Conservation (phyloP, 2,113 vertebrate genomes). For the Acrocephalus arundinaceus region DNA sequence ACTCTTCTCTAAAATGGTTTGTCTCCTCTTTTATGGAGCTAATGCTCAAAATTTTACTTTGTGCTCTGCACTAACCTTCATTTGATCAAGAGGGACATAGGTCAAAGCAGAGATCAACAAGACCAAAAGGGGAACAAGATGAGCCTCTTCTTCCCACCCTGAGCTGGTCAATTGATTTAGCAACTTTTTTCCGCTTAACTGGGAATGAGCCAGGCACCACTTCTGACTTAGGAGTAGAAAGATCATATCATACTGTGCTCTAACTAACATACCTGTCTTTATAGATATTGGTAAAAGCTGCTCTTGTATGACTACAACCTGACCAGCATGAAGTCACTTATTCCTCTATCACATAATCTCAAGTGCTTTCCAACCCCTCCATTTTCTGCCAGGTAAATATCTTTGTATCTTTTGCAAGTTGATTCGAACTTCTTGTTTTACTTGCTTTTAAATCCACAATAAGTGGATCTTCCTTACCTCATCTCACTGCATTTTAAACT, state of each 20-base stretch:
- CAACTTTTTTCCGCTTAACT: not conserved
- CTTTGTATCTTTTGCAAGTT: not conserved
- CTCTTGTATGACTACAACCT: not conserved
- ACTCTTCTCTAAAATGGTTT: not conserved
- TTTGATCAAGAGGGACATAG: not conserved
- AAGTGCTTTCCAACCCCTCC: not conserved
- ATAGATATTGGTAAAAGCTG: not conserved
- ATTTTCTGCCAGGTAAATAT: not conserved
- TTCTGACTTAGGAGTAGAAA: not conserved
- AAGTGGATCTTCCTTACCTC: not conserved
- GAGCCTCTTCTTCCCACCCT: not conserved
- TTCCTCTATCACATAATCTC: not conserved
- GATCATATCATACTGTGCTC: not conserved
- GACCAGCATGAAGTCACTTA: not conserved
- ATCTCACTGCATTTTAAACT: not conserved
- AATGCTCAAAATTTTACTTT: not conserved
- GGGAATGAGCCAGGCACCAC: not conserved
- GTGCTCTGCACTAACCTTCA: not conserved
- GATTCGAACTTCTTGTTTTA: not conserved
- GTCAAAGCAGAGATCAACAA: not conserved
- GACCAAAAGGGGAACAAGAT: not conserved
- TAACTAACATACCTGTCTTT: not conserved
- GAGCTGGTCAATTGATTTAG: not conserved
- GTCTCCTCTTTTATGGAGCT: not conserved
- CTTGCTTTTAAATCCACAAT: not conserved